These are phyloP conservation scores for Oryctes rhinoceros DNA, from an alignment of 1,140 invertebrate species.

Conservation along the genomic window DNA sequence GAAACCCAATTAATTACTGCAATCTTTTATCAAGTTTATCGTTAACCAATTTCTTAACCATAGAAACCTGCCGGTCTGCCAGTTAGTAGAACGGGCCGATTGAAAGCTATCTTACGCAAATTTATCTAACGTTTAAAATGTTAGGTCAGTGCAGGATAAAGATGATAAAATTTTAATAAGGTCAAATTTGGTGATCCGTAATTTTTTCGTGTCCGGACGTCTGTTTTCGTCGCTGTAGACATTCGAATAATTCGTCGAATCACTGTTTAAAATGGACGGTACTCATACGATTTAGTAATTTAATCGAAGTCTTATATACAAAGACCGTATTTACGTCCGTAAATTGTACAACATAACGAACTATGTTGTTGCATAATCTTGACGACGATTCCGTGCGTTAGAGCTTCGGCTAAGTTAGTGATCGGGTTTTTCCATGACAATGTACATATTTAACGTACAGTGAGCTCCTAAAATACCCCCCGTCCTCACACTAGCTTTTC, in stretches of 20 bases:
- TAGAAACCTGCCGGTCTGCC: not conserved
- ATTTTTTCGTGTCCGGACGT: not conserved
- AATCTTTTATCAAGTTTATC: not conserved
- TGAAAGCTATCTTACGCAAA: not conserved
- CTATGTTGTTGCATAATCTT: not conserved
- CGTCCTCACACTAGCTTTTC: too few species aligned
- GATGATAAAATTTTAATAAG: not conserved
- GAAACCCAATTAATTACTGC: not conserved
- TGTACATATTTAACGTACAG: not conserved
- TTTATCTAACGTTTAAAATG: slow-evolving; percentile 3
- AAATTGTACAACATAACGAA: not conserved
- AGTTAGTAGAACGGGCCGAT: not conserved
- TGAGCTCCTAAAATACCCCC: too few species aligned
- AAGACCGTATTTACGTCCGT: not conserved
- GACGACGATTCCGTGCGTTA: not conserved
- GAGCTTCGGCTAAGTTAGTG: not conserved
- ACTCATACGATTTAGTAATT: not conserved
- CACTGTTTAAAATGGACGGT: not conserved
- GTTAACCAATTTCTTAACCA: not conserved
- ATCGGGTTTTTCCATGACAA: not conserved
- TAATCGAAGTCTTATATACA: not conserved
- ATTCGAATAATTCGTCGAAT: not conserved
- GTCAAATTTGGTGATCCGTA: slow-evolving; percentile 1
- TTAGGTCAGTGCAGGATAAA: slow-evolving; percentile 2
- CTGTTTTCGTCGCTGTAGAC: not conserved